phyloP scores from a whole-genome alignment of 2,797 vertebrate genomes.

The Adrianichthys oophorus region DNA sequence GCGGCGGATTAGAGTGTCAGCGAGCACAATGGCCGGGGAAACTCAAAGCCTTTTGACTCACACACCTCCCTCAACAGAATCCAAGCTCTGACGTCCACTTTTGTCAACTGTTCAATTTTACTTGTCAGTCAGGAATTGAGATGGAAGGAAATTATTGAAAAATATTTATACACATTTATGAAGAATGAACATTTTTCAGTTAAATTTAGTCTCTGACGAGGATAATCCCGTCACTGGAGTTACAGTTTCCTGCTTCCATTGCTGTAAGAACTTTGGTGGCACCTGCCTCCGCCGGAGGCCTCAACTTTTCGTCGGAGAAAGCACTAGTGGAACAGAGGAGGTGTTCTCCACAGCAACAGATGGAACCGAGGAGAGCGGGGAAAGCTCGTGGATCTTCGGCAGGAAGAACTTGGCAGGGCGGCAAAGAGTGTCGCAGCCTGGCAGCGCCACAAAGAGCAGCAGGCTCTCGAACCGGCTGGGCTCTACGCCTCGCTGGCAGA shows the following conservation, averaged over 20 bases:
- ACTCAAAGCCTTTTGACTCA: slow-evolving; percentile 62
- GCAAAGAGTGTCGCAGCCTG: slow-evolving; percentile 68
- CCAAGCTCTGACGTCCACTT: slow-evolving; percentile 38
- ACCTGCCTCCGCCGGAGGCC: slow-evolving; percentile 27
- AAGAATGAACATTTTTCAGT: slow-evolving; percentile 78
- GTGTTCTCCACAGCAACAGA: slow-evolving; percentile 57
- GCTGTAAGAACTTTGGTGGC: slow-evolving; percentile 29
- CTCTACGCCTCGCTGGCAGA: slow-evolving; percentile 69
- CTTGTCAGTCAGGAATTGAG: slow-evolving; percentile 65
- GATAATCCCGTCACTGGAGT: slow-evolving; percentile 43
- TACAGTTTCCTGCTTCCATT: slow-evolving; percentile 25
- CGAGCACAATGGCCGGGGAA: slow-evolving; percentile 65
- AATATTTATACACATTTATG: slow-evolving; percentile 59
- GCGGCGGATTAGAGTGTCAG: slow-evolving; percentile 75
- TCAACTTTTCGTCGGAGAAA: slow-evolving; percentile 11
- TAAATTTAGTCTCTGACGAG: slow-evolving; percentile 47
- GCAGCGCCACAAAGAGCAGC: slow-evolving; percentile 71
- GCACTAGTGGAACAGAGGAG: slow-evolving; percentile 9
- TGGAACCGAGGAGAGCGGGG: slow-evolving; percentile 32
- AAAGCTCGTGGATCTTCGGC: slow-evolving; percentile 53
- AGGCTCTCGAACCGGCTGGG: slow-evolving; percentile 59
- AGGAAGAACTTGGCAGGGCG: slow-evolving; percentile 61
- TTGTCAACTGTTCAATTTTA: slow-evolving; percentile 64
- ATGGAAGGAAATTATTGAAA: slow-evolving; percentile 63
- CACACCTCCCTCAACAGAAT: slow-evolving; percentile 3